Percentiles rank a stretch among this genome's conserved stretches.
Evolutionary conservation across 2,113 vertebrate species (phyloP).

Genomic region (Nothocercus nigrocapillus): DNA sequence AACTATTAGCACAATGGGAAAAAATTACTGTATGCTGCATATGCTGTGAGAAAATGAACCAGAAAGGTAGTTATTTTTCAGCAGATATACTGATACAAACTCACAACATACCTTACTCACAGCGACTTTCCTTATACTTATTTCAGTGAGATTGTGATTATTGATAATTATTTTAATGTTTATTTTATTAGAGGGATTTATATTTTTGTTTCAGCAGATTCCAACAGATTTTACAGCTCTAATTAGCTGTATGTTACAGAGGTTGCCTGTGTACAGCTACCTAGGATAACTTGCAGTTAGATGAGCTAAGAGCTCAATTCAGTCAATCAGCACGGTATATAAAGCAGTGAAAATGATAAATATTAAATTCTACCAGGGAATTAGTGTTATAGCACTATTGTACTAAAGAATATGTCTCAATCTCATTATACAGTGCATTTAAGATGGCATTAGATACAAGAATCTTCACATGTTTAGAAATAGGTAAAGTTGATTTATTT

Average conservation of each 20-base stretch:
- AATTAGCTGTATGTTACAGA: no score
- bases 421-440: background rate
- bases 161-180: background rate
- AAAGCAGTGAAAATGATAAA: background rate
- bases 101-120: background rate
- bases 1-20: background rate
- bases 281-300: background rate
- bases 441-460: background rate
- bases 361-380: background rate
- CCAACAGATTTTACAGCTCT: background rate
- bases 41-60: background rate
- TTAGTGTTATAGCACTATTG: background rate
- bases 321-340: background rate
- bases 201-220: background rate
- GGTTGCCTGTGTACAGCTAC: background rate
- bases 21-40: background rate
- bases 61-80: background rate
- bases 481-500: background rate
- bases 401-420: background rate
- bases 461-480: background rate
- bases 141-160: background rate
- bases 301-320: background rate
- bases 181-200: background rate
- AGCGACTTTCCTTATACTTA: background rate
- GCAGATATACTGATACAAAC: background rate